A percentile compares a stretch with the other conserved stretches of the same genome.
These are phyloP conservation scores for Heteronetta atricapilla DNA, from an alignment of 2,113 vertebrate species.

Conservation along the genomic window DNA sequence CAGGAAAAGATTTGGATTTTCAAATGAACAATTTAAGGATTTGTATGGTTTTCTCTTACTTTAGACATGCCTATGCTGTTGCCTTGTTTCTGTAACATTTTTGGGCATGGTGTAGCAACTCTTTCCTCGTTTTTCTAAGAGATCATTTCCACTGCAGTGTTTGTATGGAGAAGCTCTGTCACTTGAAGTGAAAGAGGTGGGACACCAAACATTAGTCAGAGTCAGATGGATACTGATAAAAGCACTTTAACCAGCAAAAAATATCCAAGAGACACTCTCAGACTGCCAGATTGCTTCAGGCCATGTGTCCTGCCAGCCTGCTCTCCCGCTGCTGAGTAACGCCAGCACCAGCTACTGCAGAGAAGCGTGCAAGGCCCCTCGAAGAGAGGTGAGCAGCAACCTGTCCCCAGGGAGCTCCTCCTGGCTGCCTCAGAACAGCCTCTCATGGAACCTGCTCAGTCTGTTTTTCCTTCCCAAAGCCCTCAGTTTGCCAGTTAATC, in stretches of 20 bases:
- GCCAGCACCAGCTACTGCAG: neutral
- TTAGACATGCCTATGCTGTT: no score
- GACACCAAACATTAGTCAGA: neutral
- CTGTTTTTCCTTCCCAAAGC: neutral
- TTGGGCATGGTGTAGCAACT: neutral
- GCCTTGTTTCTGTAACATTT: neutral
- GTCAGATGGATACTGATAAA: neutral
- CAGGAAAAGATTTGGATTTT: neutral
- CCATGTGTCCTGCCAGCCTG: neutral
- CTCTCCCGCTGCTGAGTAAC: neutral
- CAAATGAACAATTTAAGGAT: neutral
- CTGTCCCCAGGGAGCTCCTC: neutral
- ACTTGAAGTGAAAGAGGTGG: neutral
- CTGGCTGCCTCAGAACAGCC: neutral
- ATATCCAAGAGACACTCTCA: neutral
- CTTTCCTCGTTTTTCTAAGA: neutral
- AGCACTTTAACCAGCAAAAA: neutral
- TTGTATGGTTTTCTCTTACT: neutral
- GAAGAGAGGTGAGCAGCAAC: neutral
- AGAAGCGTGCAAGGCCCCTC: neutral
- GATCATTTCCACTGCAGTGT: neutral
- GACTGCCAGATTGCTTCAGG: neutral
- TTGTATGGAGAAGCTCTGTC: neutral
- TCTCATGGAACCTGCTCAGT: rapidly evolving
- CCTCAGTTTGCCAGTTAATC: rapidly evolving